Evolutionary conservation across 2,113 vertebrate species (phyloP), one percentile per base, ranked within the genome.

Genomic region (Drymodes brunneopygia): DNA sequence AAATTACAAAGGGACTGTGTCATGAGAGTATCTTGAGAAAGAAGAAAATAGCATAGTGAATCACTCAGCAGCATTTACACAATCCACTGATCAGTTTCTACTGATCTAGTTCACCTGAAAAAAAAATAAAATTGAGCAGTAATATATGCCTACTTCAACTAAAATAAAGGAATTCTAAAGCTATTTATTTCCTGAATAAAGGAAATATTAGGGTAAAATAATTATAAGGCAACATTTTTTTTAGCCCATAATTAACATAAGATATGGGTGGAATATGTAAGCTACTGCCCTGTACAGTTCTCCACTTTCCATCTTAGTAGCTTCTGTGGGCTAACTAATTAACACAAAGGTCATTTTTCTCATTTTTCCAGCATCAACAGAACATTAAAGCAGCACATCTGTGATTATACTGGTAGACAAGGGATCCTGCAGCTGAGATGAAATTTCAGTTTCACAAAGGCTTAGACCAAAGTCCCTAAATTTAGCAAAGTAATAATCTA

Each of bases 341-440:
- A 98, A 94, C 91, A 96, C 74, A 97, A 94, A 97, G 95, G 95
- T 97, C 94, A 97, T 50, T 94, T 85, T 91, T 98, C 93, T 97
- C 82, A 91, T 95, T 98, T 98, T 94, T 44, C 87, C 85, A 93
- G 92, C 92, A 96, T 94, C 96, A 97, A 93, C 83, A 96, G 91
- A 95, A 97, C 83, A 92, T 95, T 96, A 97, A 95, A 94, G 78
- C 57, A 75, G 50, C 74, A 92, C 40, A 91, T 86, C 69, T 71
- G 67, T 95, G 80, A 95, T 95, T 97, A 91, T 88, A 15, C 71
- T 92, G 72, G 35, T 88, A 88, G 88, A 85, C 58, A 81, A 86
- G 23, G 19, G 86, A 91, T 95, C 67, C 45, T 87, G n/a, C 44
- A 79, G 31, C 50, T 81, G n/a, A 93, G 88, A 71, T 31, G 69